Base-by-base conservation (phyloP, 2,888 invertebrate species). In the Hydriomena furcata region DNA sequence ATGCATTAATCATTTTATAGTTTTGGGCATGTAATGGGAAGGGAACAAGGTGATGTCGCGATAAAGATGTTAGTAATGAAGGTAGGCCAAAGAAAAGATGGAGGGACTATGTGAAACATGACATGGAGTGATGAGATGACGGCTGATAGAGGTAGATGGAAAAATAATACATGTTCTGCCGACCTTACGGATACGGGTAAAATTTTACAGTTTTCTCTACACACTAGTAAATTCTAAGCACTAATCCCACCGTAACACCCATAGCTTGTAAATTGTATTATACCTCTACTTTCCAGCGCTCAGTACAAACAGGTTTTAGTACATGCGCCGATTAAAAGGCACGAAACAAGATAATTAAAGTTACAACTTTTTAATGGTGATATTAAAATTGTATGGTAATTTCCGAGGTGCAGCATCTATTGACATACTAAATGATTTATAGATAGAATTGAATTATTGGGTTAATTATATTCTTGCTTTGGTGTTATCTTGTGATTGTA, bases 221-320 rank as follows among this genome's bases (percentile, higher is more conserved):
- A 36, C 31, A 49, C 12, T 37, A 17, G 32, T 13, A 13, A 32
- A 35, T 42, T 23, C 20, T 12, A 10, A 24, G 23, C 4, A 12
- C 42, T 25, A 25, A 23, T 35, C 11, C 13, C 20, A 17, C 27
- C 7, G 21, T 13, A 12, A 4, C 6, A 10, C 6, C 5, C 20
- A 25, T 41, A 21, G 8, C 25, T 31, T 13, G 23, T 36, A 41
- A 48, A 48, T 31, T 41, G 45, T 45, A 42, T 44, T 25, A 37
- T 17, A 37, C 17, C 7, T 46, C 25, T 27, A 46, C 46, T 52
- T 52, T 52, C 52, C 52, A 36, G 31, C n/a, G 42, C 42, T 42
- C 25, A 25, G 41, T 45, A 17, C 20, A 30, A 51, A 51, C 45
- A 12, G 31, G 45, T 52, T 52, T 12, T 32, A 34, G 27, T 42